Percentiles rank a stretch among this genome's conserved stretches.
Conservation (phyloP, 2,888 invertebrate species). For the Melanostoma scalare region DNA sequence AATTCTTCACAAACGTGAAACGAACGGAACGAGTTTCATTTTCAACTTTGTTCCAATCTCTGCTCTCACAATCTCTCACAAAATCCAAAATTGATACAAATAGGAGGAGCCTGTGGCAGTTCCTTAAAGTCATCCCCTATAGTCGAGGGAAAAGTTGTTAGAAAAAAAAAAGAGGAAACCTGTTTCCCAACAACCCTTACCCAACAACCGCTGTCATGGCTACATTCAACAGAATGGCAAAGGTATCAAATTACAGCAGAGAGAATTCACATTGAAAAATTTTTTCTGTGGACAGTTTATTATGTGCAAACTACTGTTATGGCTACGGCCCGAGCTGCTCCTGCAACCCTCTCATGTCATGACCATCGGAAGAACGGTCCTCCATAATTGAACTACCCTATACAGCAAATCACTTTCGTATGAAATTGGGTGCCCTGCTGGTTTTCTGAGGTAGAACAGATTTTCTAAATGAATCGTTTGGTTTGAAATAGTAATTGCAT, state of each 20-base stretch:
- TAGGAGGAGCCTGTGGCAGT: constrained; percentile 57
- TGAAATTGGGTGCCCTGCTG: constrained; percentile 26
- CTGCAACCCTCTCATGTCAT: constrained; percentile 1
- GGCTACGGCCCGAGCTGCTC: not conserved
- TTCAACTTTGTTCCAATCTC: constrained; percentile 34
- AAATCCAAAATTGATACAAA: not conserved
- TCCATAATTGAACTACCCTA: constrained; percentile 15
- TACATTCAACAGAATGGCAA: constrained; percentile 51
- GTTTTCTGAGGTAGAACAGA: constrained; percentile 50
- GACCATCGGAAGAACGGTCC: not conserved
- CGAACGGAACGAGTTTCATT: constrained; percentile 7
- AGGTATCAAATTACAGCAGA: constrained; percentile 54
- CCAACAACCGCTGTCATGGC: constrained; percentile 65
- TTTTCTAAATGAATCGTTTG: constrained; percentile 63
- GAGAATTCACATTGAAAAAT: constrained; percentile 48
- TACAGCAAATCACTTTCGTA: constrained; percentile 53
- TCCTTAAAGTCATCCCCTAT: constrained; percentile 55
- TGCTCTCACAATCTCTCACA: not conserved
- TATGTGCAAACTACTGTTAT: constrained; percentile 18
- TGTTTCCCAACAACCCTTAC: constrained; percentile 48
- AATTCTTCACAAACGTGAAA: constrained; percentile 20
- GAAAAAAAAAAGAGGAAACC: constrained; percentile 26
- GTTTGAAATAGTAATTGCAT: constrained; percentile 69
- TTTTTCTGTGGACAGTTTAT: constrained; percentile 17
- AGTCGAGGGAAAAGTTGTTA: not conserved